phyloP scores from a whole-genome alignment of 2,888 invertebrate species.

The Plutella xylostella region DNA sequence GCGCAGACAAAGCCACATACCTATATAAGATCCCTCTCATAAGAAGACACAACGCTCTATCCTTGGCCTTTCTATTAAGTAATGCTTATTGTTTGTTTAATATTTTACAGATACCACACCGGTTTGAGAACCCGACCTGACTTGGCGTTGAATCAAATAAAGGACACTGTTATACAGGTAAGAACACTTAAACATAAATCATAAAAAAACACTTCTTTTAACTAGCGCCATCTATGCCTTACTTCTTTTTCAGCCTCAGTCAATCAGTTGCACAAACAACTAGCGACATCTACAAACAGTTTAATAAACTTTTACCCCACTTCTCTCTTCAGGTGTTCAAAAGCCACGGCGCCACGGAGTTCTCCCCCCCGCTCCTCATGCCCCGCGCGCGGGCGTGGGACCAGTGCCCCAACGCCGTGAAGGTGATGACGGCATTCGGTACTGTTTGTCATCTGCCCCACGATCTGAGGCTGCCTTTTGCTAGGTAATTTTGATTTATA shows the following conservation, averaged over 20 bases:
- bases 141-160: conserved; percentile 27
- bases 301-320: no score
- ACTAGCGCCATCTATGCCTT: no score
- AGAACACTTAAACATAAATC: no score
- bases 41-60: no score
- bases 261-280: no score
- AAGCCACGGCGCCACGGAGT: conserved; percentile 82
- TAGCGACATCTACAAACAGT: no score
- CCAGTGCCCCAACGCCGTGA: conserved; percentile 73
- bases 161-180: conserved; percentile 41
- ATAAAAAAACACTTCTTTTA: no score
- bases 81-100: no score
- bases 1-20: no score
- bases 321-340: conserved; percentile 76
- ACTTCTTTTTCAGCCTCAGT: no score
- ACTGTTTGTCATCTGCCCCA: conserved; percentile 86
- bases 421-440: conserved; percentile 89
- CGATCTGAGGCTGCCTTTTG: conserved; percentile 77
- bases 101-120: conserved; percentile 72
- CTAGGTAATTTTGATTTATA: conserved; percentile 35
- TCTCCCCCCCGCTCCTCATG: conserved; percentile 83
- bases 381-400: conserved; percentile 76
- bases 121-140: conserved; percentile 25
- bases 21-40: no score
- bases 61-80: no score